These are phyloP conservation scores for Phrixothrix hirtus DNA, from an alignment of 2,888 invertebrate species.

Conservation along the genomic window DNA sequence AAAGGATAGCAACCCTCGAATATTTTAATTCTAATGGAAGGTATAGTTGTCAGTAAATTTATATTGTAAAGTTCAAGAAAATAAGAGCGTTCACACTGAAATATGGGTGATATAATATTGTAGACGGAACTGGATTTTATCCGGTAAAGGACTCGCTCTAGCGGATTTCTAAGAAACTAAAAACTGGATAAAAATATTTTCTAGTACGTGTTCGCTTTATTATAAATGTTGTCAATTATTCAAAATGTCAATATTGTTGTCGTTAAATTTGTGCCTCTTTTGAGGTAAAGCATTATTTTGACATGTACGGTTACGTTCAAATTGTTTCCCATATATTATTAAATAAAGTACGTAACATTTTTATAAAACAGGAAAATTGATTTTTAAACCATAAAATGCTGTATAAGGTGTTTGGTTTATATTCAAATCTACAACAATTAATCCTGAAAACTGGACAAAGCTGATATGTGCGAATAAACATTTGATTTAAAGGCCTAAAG, in stretches of 20 bases:
- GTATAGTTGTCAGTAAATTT: no score
- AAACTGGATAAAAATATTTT: background rate
- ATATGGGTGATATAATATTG: background rate
- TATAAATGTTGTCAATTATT: slow-evolving; percentile 1
- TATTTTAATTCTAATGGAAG: no score
- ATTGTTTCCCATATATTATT: no score
- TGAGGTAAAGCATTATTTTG: no score
- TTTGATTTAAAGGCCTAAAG: slow-evolving; percentile 23
- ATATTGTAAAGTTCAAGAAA: background rate
- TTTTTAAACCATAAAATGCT: background rate
- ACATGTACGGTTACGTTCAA: no score
- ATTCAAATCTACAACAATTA: slow-evolving; percentile 11
- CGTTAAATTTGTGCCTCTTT: no score
- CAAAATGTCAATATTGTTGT: background rate
- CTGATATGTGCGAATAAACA: slow-evolving; percentile 24
- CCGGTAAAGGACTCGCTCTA: slow-evolving; percentile 5
- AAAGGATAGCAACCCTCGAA: no score
- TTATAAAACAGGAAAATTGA: background rate
- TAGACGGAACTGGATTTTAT: background rate
- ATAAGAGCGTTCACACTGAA: background rate
- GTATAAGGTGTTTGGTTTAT: background rate
- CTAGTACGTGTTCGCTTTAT: background rate
- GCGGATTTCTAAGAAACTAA: background rate
- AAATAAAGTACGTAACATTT: no score
- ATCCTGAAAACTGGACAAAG: slow-evolving; percentile 16